Base-by-base conservation (phyloP, 1,140 invertebrate species). In the Lethrus apterus region DNA sequence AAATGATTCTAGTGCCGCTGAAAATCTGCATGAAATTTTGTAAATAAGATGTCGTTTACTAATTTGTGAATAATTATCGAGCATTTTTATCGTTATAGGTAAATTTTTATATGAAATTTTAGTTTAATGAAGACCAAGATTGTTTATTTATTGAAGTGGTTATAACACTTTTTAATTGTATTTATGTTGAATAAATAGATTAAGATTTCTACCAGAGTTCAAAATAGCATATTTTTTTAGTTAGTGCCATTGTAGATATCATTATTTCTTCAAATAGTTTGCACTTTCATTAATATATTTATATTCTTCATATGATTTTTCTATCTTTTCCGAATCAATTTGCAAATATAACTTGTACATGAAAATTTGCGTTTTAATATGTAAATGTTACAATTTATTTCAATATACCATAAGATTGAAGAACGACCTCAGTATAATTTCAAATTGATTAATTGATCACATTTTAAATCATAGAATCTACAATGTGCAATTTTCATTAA, bases 141-240 rank as follows among this genome's bases (percentile, higher is more conserved):
- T 42, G 40, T 42, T 42, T 42, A 42, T 42, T 42, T 42, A 42
- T 42, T 42, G 8, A 29, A 42, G 10, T 38, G 35, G 35, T 21
- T 38, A 21, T 38, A 38, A 21, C 18, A 38, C 17, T 29, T 42
- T 21, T 15, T 29, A 42, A 42, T 42, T 19, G 24, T 26, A 42
- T 42, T 42, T 42, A 26, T 29, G 40, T 42, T 42, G 24, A 42
- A 24, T 15, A 42, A 2, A 42, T 42, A 42, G 40, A 14, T 42
- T 45, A 45, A 33, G 43, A 31, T 45, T 45, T 45, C 34, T 45
- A 45, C 43, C 43, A 34, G 43, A 45, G 43, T 45, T 33, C 43
- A 45, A 45, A 45, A 26, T 35, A 26, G 43, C 20, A 45, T n/a
- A n/a, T 20, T 31, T 45, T 33, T 45, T 33, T 33, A 34, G 18